Percentiles rank a stretch among this genome's conserved stretches.
Evolutionary conservation across 2,797 vertebrate species (phyloP).

Genomic region (Pachyuromys duprasi): DNA sequence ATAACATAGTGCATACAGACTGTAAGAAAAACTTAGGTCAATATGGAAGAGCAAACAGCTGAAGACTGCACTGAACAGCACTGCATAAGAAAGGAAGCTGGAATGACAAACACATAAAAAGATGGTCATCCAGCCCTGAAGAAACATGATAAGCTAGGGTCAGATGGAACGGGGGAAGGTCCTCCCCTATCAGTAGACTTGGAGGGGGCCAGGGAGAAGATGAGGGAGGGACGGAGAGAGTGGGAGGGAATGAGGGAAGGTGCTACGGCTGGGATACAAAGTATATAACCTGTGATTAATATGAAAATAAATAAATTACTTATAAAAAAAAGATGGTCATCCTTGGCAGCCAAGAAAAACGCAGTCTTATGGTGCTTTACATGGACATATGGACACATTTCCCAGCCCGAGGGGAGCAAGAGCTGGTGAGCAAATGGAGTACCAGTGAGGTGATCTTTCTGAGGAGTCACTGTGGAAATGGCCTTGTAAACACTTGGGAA

Average conservation of each 20-base stretch:
- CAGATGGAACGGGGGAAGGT: too few species aligned
- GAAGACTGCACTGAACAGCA: neutral
- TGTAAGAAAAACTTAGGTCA: neutral
- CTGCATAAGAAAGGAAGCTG: slow-evolving; percentile 34
- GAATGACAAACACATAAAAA: slow-evolving; percentile 36
- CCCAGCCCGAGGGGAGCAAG: neutral
- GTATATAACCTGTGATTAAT: too few species aligned
- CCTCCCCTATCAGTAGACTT: too few species aligned
- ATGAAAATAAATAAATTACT: too few species aligned
- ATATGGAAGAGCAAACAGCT: neutral
- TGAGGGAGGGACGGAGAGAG: too few species aligned
- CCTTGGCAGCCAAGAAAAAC: neutral
- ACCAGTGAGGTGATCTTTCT: neutral
- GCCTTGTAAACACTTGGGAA: neutral
- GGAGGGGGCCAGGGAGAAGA: too few species aligned
- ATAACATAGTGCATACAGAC: neutral
- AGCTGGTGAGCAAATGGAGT: neutral
- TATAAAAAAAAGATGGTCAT: neutral
- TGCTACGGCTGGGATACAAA: too few species aligned
- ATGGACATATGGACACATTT: neutral
- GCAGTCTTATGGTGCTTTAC: neutral
- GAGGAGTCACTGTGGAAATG: neutral
- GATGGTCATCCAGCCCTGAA: neutral
- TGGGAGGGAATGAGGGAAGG: too few species aligned
- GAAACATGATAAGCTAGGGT: too few species aligned